phyloP scores from a whole-genome alignment of 1,140 invertebrate genomes.

The Anastrepha ludens region DNA sequence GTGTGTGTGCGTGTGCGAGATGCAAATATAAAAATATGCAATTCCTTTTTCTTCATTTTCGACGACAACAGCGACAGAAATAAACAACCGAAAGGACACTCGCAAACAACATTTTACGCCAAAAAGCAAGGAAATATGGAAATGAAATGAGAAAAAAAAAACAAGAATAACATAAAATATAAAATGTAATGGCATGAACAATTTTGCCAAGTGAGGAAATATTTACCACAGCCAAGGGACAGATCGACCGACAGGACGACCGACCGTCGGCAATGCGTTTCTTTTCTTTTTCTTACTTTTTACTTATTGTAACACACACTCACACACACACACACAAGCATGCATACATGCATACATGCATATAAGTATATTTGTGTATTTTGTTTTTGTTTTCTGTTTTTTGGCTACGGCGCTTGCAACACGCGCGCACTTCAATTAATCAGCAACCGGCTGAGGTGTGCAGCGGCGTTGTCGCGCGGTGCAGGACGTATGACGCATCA shows the following conservation, averaged over 20 bases:
- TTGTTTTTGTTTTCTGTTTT: not conserved
- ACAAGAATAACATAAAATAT: not conserved
- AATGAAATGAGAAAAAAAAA: not conserved
- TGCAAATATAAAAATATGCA: conserved; percentile 36
- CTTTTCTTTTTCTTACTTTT: conserved; percentile 37
- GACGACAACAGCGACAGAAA: not conserved
- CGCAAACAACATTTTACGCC: not conserved
- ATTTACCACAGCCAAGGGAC: not conserved
- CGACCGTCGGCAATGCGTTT: not conserved
- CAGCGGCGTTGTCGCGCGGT: not conserved
- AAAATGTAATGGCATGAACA: not conserved
- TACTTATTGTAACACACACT: not conserved
- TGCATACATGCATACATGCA: not conserved
- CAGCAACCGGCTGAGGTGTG: conserved; percentile 59
- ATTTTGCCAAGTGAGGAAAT: conserved; percentile 12
- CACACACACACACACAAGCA: not conserved
- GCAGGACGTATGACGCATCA: not conserved
- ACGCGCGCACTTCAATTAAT: conserved; percentile 69
- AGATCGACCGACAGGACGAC: not conserved
- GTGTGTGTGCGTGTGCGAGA: not conserved
- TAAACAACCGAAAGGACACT: conserved; percentile 16
- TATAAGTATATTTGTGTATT: not conserved
- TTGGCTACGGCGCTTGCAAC: not conserved
- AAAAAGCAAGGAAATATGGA: not conserved
- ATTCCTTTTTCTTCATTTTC: conserved; percentile 29